A percentile compares a stretch with the other conserved stretches of the same genome.
Conservation (phyloP, 2,113 vertebrate species). For the Neolamprologus fasciatus region DNA sequence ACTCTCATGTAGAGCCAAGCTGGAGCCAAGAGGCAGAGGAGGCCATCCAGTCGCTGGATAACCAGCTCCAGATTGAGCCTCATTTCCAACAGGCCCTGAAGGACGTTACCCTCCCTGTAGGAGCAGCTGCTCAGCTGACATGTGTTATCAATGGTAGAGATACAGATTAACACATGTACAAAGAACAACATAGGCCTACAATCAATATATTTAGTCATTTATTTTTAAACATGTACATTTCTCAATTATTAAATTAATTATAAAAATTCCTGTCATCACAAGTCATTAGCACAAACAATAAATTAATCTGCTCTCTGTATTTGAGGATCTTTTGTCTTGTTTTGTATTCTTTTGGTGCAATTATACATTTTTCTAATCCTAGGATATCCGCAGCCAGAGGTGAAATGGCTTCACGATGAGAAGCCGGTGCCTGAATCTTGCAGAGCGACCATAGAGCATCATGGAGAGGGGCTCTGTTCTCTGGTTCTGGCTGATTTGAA, state of each 20-base stretch:
- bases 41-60: constrained; percentile 61
- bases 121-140: constrained; percentile 46
- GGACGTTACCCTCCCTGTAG: constrained; percentile 54
- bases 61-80: constrained; percentile 52
- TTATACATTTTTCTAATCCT: not conserved
- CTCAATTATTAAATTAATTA: not conserved
- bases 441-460: constrained; percentile 33
- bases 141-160: constrained; percentile 56
- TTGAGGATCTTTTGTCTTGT: not conserved
- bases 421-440: constrained; percentile 33
- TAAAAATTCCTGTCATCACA: not conserved
- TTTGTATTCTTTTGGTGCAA: not conserved
- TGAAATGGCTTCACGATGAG: constrained; percentile 66
- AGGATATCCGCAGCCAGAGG: constrained; percentile 72
- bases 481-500: constrained; percentile 55
- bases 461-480: constrained; percentile 63
- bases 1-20: constrained; percentile 46
- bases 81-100: constrained; percentile 47
- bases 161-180: not conserved
- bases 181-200: not conserved
- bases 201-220: not conserved
- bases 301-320: not conserved
- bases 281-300: not conserved
- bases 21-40: constrained; percentile 62
- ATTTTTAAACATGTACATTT: not conserved